Base-by-base conservation (phyloP, 2,888 invertebrate species). In the Erebia epiphron region DNA sequence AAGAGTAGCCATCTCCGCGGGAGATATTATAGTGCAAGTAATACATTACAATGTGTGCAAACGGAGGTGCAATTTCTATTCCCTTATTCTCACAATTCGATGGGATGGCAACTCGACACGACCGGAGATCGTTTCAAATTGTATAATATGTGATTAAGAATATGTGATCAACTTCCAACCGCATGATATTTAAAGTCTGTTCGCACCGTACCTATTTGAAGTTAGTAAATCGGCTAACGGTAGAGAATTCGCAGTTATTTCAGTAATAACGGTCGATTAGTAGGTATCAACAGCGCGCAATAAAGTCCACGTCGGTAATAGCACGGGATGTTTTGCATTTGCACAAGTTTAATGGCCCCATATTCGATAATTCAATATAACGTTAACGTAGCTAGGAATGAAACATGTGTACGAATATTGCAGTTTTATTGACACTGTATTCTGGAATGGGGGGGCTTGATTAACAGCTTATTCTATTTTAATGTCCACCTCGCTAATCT, bases 291-390 rank as follows among this genome's bases (percentile, higher is more conserved):
- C 87, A 88, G 88, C 86, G 81, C 77, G 89, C 80, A 84, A 87
- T 92, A 91, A 91, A 90, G 87, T 85, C 83, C 82, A 79, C 80
- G 79, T 79, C 82, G 86, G 85, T 84, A 83, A 82, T 84, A 76
- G 87, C 83, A 89, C 91, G 91, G 92, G 92, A 92, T 92, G 92
- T 92, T 92, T 88, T 90, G 91, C 90, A 91, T 90, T 88, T 91
- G 88, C 86, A 86, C 85, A 86, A 84, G 82, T 91, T 92, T 92
- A 90, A 90, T 87, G 82, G 86, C 83, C 79, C 86, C 85, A 87
- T 90, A 91, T 90, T 91, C 91, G 86, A 90, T 91, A 89, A 90
- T 89, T 91, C 90, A 76, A 72, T 74, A 73, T 75, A 46, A 70
- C 75, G 69, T 58, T 69, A 71, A 70, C 72, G 69, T 60, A 66